Evolutionary conservation across 1,140 invertebrate species (phyloP).

Genomic region (Drosophila prosaltans): DNA sequence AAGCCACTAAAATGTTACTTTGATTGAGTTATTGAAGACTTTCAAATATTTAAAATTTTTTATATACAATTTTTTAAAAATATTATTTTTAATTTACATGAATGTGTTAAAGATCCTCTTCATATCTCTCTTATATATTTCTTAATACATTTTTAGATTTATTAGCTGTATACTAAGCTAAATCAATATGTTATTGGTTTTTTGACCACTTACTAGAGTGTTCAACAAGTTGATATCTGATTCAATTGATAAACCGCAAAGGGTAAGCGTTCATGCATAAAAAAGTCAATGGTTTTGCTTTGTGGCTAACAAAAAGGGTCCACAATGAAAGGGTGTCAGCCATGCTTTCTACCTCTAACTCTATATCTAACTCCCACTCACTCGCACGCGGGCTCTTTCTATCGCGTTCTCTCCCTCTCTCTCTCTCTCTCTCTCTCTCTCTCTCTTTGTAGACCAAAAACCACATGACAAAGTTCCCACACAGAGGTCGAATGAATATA

Average conservation of each 20-base stretch:
- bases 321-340: neutral
- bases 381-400: neutral
- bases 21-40: neutral
- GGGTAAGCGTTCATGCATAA: constrained; percentile 17
- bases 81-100: too few species aligned
- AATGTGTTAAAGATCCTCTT: too few species aligned
- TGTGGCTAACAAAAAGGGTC: constrained; percentile 15
- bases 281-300: constrained; percentile 17
- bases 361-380: neutral
- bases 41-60: too few species aligned
- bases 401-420: neutral
- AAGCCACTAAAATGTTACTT: neutral
- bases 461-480: constrained; percentile 65
- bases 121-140: too few species aligned
- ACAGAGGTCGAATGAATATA: constrained; percentile 57
- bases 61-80: too few species aligned
- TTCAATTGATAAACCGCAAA: constrained; percentile 16
- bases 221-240: constrained; percentile 12
- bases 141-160: too few species aligned
- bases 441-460: neutral
- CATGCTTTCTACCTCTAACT: neutral
- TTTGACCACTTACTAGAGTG: neutral
- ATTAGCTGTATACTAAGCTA: too few species aligned
- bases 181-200: neutral
- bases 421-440: neutral